Evolutionary conservation across 2,888 invertebrate species (phyloP).

Genomic region (Leptinotarsa haldemani): DNA sequence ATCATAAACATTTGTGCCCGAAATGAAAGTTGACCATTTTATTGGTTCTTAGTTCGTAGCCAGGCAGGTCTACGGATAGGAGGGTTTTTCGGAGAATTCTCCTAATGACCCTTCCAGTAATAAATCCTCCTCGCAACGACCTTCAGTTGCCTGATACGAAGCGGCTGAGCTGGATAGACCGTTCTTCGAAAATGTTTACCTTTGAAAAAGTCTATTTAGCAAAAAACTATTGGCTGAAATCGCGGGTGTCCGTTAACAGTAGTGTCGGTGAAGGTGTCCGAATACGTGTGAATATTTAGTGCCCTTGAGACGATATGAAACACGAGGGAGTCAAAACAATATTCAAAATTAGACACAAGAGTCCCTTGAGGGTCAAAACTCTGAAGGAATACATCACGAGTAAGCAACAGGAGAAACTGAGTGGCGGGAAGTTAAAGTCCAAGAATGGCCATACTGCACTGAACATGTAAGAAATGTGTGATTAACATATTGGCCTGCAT

Average conservation of each 20-base stretch:
- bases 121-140: neutral
- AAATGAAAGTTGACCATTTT: conserved; percentile 34
- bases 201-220: neutral
- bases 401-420: conserved; percentile 34
- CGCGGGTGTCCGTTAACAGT: neutral
- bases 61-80: conserved; percentile 36
- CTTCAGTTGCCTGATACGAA: neutral
- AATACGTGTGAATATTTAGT: neutral
- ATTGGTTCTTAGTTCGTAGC: conserved; percentile 36
- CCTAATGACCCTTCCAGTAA: conserved; percentile 18
- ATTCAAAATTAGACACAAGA: conserved; percentile 50
- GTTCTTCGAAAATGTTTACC: neutral
- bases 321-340: conserved; percentile 31
- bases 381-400: conserved; percentile 49
- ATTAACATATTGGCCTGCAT: neutral
- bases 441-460: neutral
- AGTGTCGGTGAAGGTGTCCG: neutral
- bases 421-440: neutral
- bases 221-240: neutral
- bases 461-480: conserved; percentile 22
- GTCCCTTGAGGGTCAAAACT: conserved; percentile 50
- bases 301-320: conserved; percentile 35
- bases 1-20: conserved; percentile 42
- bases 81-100: conserved; percentile 27
- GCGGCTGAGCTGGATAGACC: neutral